Evolutionary conservation across 2,797 vertebrate genomes (phyloP).

Genomic region (Echeneis naucrates): DNA sequence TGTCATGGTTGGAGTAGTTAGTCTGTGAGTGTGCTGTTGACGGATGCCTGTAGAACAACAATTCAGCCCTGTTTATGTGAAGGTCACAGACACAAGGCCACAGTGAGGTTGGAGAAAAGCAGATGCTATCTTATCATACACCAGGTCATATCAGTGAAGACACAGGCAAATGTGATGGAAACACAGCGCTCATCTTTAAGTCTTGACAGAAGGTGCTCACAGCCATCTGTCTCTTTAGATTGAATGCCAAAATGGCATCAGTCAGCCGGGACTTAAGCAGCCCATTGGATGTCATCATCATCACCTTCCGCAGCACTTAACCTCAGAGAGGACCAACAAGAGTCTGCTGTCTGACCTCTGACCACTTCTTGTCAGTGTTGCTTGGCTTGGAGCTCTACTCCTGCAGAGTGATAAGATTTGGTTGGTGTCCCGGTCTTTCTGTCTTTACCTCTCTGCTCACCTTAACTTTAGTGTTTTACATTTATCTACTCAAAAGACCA

Average conservation of each 20-base stretch:
- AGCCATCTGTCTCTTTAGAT: slow-evolving; percentile 19
- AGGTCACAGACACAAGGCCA: slow-evolving; percentile 46
- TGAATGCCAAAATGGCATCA: slow-evolving; percentile 46
- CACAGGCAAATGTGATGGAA: slow-evolving; percentile 23
- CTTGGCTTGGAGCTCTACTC: slow-evolving; percentile 53
- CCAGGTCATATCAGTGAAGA: slow-evolving; percentile 30
- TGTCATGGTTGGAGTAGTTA: slow-evolving; percentile 37
- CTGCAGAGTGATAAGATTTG: slow-evolving; percentile 57
- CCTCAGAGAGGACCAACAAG: slow-evolving; percentile 44
- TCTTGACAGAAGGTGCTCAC: slow-evolving; percentile 14
- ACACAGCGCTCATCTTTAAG: slow-evolving; percentile 17
- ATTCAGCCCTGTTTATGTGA: slow-evolving; percentile 51
- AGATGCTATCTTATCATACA: slow-evolving; percentile 31
- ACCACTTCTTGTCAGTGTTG: slow-evolving; percentile 58
- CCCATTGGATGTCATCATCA: slow-evolving; percentile 49
- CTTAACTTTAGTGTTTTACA: slow-evolving; percentile 26
- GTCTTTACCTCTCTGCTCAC: slow-evolving; percentile 18
- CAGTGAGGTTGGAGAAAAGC: slow-evolving; percentile 20
- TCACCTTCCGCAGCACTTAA: slow-evolving; percentile 58
- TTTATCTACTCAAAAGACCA: slow-evolving; percentile 41
- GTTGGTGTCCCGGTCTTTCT: slow-evolving; percentile 25
- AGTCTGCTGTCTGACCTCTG: slow-evolving; percentile 66
- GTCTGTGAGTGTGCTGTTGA: slow-evolving; percentile 32
- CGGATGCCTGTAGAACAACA: slow-evolving; percentile 55
- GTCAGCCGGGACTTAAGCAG: slow-evolving; percentile 36